These are phyloP conservation scores for Julus scandinavius DNA, from an alignment of 2,888 invertebrate species.

Conservation along the genomic window DNA sequence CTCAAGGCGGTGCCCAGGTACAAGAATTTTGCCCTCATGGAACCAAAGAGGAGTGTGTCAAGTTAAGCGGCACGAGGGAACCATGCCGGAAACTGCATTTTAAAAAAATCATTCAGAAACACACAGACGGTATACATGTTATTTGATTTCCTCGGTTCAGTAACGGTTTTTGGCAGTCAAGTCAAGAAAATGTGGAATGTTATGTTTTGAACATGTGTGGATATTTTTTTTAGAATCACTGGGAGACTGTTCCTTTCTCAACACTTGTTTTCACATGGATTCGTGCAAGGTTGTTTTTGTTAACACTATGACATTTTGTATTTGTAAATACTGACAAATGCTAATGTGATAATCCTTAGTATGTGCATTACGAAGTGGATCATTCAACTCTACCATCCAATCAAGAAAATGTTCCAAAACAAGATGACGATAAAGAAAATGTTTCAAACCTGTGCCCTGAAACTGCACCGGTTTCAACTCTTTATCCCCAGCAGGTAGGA, in stretches of 20 bases:
- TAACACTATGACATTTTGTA: not conserved
- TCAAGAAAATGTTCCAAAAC: slow-evolving; percentile 54
- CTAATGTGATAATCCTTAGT: slow-evolving; percentile 68
- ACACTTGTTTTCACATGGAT: slow-evolving; percentile 99
- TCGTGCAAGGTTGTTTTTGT: slow-evolving; percentile 79
- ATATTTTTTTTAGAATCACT: slow-evolving; percentile 73
- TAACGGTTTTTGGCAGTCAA: not conserved
- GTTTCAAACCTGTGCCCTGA: slow-evolving; percentile 49
- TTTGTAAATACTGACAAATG: not conserved
- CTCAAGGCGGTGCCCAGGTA: slow-evolving; percentile 81
- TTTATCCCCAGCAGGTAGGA: slow-evolving; percentile 59
- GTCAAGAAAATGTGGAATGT: not conserved
- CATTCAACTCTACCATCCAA: slow-evolving; percentile 66
- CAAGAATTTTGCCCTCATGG: slow-evolving; percentile 96
- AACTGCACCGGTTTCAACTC: slow-evolving; percentile 55
- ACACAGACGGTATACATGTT: slow-evolving; percentile 76
- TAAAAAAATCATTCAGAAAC: slow-evolving; percentile 93
- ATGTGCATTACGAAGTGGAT: slow-evolving; percentile 98
- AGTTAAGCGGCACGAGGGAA: slow-evolving; percentile 67
- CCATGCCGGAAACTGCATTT: slow-evolving; percentile 93
- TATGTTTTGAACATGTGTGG: too few relatives aligned
- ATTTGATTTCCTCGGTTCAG: too few relatives aligned
- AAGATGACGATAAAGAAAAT: slow-evolving; percentile 55
- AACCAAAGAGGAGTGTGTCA: slow-evolving; percentile 85
- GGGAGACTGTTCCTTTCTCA: slow-evolving; percentile 97